phyloP scores from a whole-genome alignment of 2,113 vertebrate genomes.

The Cyprinodon brontotheroides region DNA sequence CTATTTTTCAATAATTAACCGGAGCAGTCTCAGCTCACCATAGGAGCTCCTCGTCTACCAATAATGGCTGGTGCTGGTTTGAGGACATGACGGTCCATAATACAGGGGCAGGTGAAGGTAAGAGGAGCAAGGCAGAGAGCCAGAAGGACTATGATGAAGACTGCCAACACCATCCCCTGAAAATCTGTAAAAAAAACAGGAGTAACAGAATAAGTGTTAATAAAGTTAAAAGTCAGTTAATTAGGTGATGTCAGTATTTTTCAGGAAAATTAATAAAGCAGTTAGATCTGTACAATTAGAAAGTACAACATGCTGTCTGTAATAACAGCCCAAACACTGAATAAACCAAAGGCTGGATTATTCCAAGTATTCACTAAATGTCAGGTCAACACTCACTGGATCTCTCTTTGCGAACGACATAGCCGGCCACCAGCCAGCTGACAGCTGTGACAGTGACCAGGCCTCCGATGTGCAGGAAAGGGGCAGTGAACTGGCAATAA shows the following conservation, averaged over 20 bases:
- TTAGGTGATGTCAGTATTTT: not conserved
- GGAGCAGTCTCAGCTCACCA: conserved; percentile 78
- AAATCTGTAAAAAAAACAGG: conserved; percentile 74
- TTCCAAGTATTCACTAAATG: not conserved
- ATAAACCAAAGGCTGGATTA: not conserved
- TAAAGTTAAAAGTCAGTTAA: not conserved
- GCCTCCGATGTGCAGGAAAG: conserved; percentile 92
- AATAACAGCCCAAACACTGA: not conserved
- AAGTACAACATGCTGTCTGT: no score
- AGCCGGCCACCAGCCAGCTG: conserved; percentile 91
- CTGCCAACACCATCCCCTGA: conserved; percentile 83
- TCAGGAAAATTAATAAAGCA: not conserved
- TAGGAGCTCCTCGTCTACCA: conserved; percentile 89
- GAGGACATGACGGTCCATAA: conserved; percentile 89
- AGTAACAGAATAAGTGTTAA: not conserved
- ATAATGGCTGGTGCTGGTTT: conserved; percentile 85
- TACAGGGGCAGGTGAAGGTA: conserved; percentile 92
- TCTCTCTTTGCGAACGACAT: conserved; percentile 87
- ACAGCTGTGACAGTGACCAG: conserved; percentile 84
- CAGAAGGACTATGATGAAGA: conserved; percentile 84
- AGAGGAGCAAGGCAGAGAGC: conserved; percentile 89
- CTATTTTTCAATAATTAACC: not conserved
- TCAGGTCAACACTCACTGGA: conserved; percentile 83
- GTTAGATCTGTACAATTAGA: not conserved
- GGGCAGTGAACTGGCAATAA: conserved; percentile 87